Evolutionary conservation across 2,797 vertebrate species (phyloP).

Genomic region (Mormyrus hasselquistii): DNA sequence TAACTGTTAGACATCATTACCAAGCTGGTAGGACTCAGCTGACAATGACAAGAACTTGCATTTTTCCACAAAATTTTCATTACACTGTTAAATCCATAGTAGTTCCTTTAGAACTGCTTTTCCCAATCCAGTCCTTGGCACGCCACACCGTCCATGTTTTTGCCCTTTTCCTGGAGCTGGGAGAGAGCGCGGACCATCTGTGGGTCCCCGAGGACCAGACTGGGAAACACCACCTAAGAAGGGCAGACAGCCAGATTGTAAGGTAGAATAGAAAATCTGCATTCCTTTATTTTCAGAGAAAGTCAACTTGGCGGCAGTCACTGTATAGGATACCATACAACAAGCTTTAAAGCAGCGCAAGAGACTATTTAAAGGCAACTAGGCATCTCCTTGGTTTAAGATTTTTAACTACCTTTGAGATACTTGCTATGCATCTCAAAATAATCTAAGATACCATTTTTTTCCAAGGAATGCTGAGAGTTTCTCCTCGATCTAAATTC

Average conservation of each 20-base stretch:
- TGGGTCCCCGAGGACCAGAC: not conserved
- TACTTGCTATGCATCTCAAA: not conserved
- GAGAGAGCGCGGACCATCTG: not conserved
- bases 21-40: not conserved
- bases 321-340: not conserved
- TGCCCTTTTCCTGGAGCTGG: not conserved
- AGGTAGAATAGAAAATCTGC: not conserved
- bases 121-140: not conserved
- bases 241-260: not conserved
- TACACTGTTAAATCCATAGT: not conserved
- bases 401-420: not conserved
- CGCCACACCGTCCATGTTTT: not conserved
- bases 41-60: not conserved
- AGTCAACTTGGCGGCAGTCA: not conserved
- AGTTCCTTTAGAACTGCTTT: not conserved
- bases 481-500: not conserved
- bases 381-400: not conserved
- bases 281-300: not conserved
- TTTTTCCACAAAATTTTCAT: not conserved
- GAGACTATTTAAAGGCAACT: not conserved
- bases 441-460: not conserved
- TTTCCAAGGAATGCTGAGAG: not conserved
- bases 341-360: not conserved
- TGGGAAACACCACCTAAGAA: not conserved
- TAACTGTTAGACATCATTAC: not conserved